Evolutionary conservation across 2,888 invertebrate genomes (phyloP).

Genomic region (Podotricha telesiphe): DNA sequence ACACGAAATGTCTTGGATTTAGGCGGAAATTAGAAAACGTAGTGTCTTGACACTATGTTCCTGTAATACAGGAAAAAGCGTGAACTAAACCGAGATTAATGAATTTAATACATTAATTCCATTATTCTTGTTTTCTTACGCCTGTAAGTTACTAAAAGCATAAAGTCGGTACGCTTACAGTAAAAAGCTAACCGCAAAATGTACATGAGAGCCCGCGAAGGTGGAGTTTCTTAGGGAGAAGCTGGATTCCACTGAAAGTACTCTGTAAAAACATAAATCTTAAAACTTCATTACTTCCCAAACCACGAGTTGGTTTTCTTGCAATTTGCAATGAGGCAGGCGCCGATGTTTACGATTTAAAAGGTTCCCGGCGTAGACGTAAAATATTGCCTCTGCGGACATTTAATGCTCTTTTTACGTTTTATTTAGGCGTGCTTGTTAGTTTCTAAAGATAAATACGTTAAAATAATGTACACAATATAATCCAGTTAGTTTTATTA

Average conservation of each 20-base stretch:
- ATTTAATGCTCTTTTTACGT: constrained; percentile 56
- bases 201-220: constrained; percentile 40
- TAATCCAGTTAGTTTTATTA: background rate
- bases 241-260: constrained; percentile 48
- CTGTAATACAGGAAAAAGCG: too few species aligned
- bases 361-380: constrained; percentile 77
- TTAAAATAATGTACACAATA: background rate
- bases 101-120: background rate
- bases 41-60: too few species aligned
- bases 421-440: constrained; percentile 55
- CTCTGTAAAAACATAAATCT: constrained; percentile 69
- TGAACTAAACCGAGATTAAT: too few species aligned
- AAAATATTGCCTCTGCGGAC: constrained; percentile 73
- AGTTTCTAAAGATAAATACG: constrained; percentile 26
- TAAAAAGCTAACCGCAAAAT: constrained; percentile 42
- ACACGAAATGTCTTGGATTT: too few species aligned
- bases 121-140: background rate
- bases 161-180: constrained; percentile 17
- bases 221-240: constrained; percentile 45
- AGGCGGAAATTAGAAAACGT: too few species aligned
- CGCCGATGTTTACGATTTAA: constrained; percentile 78
- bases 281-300: constrained; percentile 71
- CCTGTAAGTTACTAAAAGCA: constrained; percentile 10
- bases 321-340: constrained; percentile 56
- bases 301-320: constrained; percentile 63